Percentiles rank a stretch among this genome's conserved stretches.
Conservation (phyloP, 2,113 vertebrate genomes). For the Cebus imitator region DNA sequence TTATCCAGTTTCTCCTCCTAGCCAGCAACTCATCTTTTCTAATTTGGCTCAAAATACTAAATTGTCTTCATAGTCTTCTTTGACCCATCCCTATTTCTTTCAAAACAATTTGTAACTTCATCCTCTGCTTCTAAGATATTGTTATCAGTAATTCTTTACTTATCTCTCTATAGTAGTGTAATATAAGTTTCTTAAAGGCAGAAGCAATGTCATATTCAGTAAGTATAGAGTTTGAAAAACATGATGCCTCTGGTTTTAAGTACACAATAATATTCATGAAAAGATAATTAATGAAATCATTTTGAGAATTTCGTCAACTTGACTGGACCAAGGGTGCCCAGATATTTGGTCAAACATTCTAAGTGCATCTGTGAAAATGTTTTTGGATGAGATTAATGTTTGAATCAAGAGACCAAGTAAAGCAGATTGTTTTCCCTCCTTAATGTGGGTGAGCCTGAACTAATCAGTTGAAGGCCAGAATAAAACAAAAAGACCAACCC, state of each 20-base stretch:
- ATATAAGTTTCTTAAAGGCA: background rate
- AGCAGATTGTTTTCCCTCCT: background rate
- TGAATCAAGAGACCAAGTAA: background rate
- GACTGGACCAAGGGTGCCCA: background rate
- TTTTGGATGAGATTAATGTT: background rate
- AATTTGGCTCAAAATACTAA: background rate
- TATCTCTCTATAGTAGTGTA: background rate
- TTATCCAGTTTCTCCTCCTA: background rate
- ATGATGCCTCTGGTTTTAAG: background rate
- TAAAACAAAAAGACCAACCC: background rate
- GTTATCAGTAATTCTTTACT: background rate
- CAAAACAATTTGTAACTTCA: background rate
- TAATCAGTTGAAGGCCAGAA: background rate
- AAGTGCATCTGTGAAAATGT: background rate
- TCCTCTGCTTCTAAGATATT: background rate
- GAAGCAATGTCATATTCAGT: background rate
- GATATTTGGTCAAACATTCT: background rate
- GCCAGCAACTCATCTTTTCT: background rate
- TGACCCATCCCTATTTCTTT: background rate
- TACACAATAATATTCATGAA: background rate
- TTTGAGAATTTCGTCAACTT: background rate
- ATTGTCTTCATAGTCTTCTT: background rate
- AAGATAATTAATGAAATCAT: background rate
- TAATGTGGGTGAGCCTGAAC: too few species aligned
- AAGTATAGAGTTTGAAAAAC: background rate